A percentile compares a stretch with the other conserved stretches of the same genome.
These are phyloP conservation scores for Tetranychus cinnabarinus DNA, from an alignment of 1,140 invertebrate species.

Conservation along the genomic window DNA sequence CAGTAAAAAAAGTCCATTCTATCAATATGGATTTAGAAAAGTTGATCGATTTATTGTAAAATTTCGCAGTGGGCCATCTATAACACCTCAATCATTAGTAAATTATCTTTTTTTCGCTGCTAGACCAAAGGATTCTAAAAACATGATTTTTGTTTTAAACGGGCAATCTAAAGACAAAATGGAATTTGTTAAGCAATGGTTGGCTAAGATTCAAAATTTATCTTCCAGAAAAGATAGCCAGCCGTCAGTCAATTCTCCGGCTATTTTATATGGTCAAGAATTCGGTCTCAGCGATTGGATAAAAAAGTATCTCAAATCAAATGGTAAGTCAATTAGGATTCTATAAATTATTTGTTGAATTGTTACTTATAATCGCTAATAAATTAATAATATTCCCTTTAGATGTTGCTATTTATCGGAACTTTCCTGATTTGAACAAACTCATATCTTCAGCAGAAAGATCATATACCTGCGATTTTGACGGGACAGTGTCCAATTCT, in stretches of 20 bases:
- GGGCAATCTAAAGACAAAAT: constrained; percentile 27
- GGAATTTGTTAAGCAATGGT: constrained; percentile 23
- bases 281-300: constrained; percentile 30
- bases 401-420: constrained; percentile 27
- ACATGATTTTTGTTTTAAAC: constrained; percentile 29
- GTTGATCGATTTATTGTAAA: constrained; percentile 18
- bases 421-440: constrained; percentile 19
- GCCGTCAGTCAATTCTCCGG: constrained; percentile 17
- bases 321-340: constrained; percentile 12
- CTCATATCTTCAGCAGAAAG: constrained; percentile 13
- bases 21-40: constrained; percentile 22
- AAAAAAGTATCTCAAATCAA: constrained; percentile 21
- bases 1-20: constrained; percentile 18
- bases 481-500: constrained; percentile 29
- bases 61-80: constrained; percentile 24
- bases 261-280: constrained; percentile 31
- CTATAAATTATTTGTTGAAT: constrained; percentile 23
- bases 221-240: constrained; percentile 14
- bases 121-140: constrained; percentile 24
- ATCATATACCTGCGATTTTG: constrained; percentile 27
- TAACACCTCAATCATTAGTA: constrained; percentile 7
- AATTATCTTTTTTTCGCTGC: background rate
- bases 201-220: constrained; percentile 23
- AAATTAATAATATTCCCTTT: constrained; percentile 33
- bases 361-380: constrained; percentile 28